Evolutionary conservation across 2,888 invertebrate species (phyloP), one percentile per base, ranked within the genome.

Genomic region (Epirrhoe tristata): DNA sequence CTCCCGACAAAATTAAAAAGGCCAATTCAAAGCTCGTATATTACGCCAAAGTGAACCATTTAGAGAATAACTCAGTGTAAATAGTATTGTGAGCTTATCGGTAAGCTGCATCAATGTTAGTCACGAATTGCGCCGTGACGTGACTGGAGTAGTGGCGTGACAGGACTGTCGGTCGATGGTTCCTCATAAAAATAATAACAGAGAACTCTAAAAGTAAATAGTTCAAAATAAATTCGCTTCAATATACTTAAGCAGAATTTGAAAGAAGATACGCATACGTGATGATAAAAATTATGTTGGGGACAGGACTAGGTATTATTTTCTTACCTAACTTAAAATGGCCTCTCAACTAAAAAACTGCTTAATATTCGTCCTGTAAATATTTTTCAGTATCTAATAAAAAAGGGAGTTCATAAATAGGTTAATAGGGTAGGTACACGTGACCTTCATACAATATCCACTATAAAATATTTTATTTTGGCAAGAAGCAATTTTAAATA

Each of bases 21-120:
- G 75, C 74, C 78, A 74, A 72, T 73, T 77, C 75, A 73, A 43
- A 73, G 68, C 66, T 65, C 58, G 55, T 69, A 70, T 73, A 70
- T 68, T 63, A 69, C 74, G 71, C 70, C 74, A 73, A 72, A 73
- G 70, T 75, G 75, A 76, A 73, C 67, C 67, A 67, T 71, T 74
- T 71, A 65, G 71, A 79, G 79, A 79, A 77, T 78, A 80, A 81
- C 77, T 74, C 74, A 76, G 79, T 81, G 83, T 87, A 87, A 87
- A 88, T 87, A 86, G 87, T 84, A 85, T 82, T 75, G 81, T 80
- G 77, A 77, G 77, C 79, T 88, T 90, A 91, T 90, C 92, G 86
- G 69, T 79, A 54, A 78, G 77, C 81, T 78, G 81, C 84, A 90
- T 90, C 90, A 80, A 79, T 79, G 83, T 81, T 81, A 83, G 89